Conservation (phyloP, 1,140 invertebrate species). For the Drosophila baimaii region DNA sequence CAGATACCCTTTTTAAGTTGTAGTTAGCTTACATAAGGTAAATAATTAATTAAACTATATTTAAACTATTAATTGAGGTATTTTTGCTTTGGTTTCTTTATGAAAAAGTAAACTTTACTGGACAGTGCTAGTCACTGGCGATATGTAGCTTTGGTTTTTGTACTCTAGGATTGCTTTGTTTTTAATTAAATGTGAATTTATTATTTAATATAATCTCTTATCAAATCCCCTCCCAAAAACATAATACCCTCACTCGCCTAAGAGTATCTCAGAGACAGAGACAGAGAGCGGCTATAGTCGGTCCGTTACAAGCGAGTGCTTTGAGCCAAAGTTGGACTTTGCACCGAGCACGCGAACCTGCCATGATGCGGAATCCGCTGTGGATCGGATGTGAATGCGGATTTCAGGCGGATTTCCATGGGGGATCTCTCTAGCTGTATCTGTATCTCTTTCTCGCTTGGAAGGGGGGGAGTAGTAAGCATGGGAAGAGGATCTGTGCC, state of each 20-base stretch:
- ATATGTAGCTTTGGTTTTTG: too few relatives aligned
- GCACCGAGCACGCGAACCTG: slow-evolving; percentile 57
- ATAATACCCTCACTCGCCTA: not conserved
- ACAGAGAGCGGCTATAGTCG: slow-evolving; percentile 7
- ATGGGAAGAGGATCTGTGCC: slow-evolving; percentile 24
- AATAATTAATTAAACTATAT: not conserved
- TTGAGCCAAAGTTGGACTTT: slow-evolving; percentile 52
- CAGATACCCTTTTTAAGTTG: not conserved
- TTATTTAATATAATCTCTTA: not conserved
- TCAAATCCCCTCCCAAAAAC: not conserved
- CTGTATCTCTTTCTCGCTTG: slow-evolving; percentile 3
- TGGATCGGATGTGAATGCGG: slow-evolving; percentile 39
- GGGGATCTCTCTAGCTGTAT: slow-evolving; percentile 15
- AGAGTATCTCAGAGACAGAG: slow-evolving; percentile 19
- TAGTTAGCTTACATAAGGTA: not conserved
- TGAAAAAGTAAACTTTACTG: too few relatives aligned
- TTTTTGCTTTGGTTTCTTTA: not conserved
- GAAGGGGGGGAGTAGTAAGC: not conserved
- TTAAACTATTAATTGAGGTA: not conserved
- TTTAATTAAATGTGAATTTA: not conserved
- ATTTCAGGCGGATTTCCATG: slow-evolving; percentile 23
- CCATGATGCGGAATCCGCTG: slow-evolving; percentile 41
- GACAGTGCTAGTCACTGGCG: too few relatives aligned
- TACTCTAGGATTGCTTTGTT: not conserved
- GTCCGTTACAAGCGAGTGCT: slow-evolving; percentile 57